phyloP scores from a whole-genome alignment of 2,888 invertebrate genomes.

The Folsomia manolachei region DNA sequence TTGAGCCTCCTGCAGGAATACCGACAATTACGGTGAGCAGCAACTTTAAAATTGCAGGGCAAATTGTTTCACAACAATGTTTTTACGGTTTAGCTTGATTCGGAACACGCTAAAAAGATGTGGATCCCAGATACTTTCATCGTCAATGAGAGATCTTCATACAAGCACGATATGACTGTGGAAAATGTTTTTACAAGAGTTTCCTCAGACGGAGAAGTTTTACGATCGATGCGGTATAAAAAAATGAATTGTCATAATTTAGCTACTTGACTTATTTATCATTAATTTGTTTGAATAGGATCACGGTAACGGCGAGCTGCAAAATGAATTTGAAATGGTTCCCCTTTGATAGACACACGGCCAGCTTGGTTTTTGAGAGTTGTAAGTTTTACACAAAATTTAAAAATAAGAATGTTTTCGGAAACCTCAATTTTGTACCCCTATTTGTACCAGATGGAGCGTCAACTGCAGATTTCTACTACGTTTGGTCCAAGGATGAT shows the following conservation, averaged over 20 bases:
- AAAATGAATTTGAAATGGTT: slow-evolving; percentile 95
- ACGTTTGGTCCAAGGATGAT: slow-evolving; percentile 3
- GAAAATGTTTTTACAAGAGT: slow-evolving; percentile 35
- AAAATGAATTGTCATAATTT: too few relatives aligned
- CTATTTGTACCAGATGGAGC: too few relatives aligned
- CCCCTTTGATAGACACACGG: slow-evolving; percentile 92
- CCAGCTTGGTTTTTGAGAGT: slow-evolving; percentile 94
- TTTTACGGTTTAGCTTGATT: slow-evolving; percentile 30
- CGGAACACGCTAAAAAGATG: slow-evolving; percentile 30
- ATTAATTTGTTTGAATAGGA: slow-evolving; percentile 59
- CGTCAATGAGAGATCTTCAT: slow-evolving; percentile 26
- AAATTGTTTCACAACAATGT: not conserved
- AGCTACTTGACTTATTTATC: too few relatives aligned
- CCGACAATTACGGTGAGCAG: slow-evolving; percentile 16
- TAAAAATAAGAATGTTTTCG: too few relatives aligned
- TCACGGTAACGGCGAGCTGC: slow-evolving; percentile 92
- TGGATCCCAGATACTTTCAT: slow-evolving; percentile 43
- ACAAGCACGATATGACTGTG: slow-evolving; percentile 23
- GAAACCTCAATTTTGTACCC: too few relatives aligned
- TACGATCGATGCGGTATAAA: slow-evolving; percentile 28
- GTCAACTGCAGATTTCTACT: slow-evolving; percentile 9
- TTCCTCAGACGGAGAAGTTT: slow-evolving; percentile 26
- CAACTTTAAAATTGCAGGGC: not conserved
- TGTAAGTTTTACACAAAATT: slow-evolving; percentile 69
- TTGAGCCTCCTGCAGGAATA: slow-evolving; percentile 22